Evolutionary conservation across 2,113 vertebrate species (phyloP), one percentile per base, ranked within the genome.

Genomic region (Elephas maximus): DNA sequence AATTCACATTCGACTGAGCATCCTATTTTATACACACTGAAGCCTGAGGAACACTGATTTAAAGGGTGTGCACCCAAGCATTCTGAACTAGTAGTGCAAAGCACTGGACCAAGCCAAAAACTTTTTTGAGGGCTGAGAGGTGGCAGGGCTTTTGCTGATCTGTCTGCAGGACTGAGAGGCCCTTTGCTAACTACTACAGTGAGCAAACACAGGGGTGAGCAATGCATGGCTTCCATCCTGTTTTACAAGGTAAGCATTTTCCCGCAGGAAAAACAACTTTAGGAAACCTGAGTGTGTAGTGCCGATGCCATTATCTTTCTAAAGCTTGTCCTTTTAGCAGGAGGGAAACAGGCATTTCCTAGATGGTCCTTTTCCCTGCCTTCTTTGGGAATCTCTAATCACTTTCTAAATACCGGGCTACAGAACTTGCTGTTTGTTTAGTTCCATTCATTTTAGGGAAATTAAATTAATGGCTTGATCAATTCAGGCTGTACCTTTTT

Each of bases 151-250:
- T 98, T 95, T 91, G 94, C 77, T 1, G 0, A 17, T 94, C 78
- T 97, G 97, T 97, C 94, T 97, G 95, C 96, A 88, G 77, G 88
- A 60, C 48, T 96, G 84, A 96, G 95, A 90, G 95, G 92, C 97
- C 86, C 95, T 98, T 98, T 98, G 97, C 77, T 94, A 98, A 83
- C 86, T 91, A 94, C 93, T 48, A 45, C 95, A 95, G 69, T 96
- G 73, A 98, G 96, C 97, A 98, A 98, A 98, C 95, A 97, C 3
- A 0, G 0, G 63, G 92, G 92, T 97, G 96, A 98, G 76, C 82
- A 80, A 96, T 97, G 82, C 80, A 96, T 83, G 10, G 1, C 82
- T 90, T 96, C 80, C 74, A 93, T 93, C 90, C 90, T 96, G 33
- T 94, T 94, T 93, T 79, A 67, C 93, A 76, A 93, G 88, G 77